Conservation (phyloP, 2,888 invertebrate genomes). For the Balanococcus diminutus region DNA sequence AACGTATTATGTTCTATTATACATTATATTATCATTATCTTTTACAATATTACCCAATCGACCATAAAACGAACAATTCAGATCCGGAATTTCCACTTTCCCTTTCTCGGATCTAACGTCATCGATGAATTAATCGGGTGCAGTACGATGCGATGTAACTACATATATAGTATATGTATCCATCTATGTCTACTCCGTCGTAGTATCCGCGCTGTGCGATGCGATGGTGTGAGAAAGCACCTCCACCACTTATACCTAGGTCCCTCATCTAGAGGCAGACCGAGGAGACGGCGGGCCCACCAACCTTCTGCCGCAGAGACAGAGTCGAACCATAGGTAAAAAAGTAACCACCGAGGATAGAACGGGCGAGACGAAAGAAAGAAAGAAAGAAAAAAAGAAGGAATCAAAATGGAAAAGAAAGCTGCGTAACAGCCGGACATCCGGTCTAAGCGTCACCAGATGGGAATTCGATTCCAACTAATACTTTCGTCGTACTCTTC, state of each 20-base stretch:
- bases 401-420: slow-evolving; percentile 44
- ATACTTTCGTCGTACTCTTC: neutral
- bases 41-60: slow-evolving; percentile 53
- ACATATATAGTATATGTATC: too few species aligned
- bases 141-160: too few species aligned
- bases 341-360: slow-evolving; percentile 6
- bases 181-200: neutral
- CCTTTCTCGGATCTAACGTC: slow-evolving; percentile 48
- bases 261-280: too few species aligned
- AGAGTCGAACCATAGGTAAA: neutral
- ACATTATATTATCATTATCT: slow-evolving; percentile 49
- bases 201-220: neutral
- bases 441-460: slow-evolving; percentile 44
- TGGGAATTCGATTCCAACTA: slow-evolving; percentile 13
- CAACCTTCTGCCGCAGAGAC: neutral
- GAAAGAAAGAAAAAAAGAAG: neutral
- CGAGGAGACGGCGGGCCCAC: neutral
- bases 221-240: slow-evolving; percentile 37
- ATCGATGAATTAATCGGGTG: slow-evolving; percentile 54
- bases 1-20: slow-evolving; percentile 43
- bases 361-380: neutral
- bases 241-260: too few species aligned
- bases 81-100: slow-evolving; percentile 54
- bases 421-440: slow-evolving; percentile 47
- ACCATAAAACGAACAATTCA: slow-evolving; percentile 50